These are phyloP conservation scores for Notiomystis cincta DNA, from an alignment of 2,113 vertebrate genomes.

Conservation along the genomic window DNA sequence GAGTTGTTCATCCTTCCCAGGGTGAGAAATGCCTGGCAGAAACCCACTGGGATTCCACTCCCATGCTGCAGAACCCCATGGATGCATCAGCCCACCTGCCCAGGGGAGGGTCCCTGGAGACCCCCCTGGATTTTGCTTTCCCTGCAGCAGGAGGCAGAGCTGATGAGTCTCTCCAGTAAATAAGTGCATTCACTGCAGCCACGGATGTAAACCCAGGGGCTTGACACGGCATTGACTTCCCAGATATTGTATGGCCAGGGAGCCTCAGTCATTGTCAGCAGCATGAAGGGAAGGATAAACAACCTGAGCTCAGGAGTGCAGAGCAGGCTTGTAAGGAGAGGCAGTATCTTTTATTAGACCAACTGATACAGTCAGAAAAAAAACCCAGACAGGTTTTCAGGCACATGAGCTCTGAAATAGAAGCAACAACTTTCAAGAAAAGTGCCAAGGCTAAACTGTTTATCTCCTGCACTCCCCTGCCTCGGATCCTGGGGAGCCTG, in stretches of 20 bases:
- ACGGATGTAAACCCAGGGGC: background rate
- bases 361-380: background rate
- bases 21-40: background rate
- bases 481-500: background rate
- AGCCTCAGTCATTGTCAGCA: background rate
- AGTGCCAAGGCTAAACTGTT: background rate
- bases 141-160: background rate
- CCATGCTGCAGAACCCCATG: rapidly evolving
- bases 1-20: background rate
- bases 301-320: background rate
- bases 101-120: background rate
- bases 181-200: background rate
- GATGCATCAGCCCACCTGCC: background rate
- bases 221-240: background rate
- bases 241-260: background rate
- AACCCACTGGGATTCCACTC: background rate
- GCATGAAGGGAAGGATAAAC: background rate
- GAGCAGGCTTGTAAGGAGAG: background rate
- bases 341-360: constrained; percentile 7
- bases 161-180: background rate
- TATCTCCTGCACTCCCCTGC: background rate
- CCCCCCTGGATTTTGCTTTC: background rate
- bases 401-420: background rate
- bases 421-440: background rate
- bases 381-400: background rate